These are phyloP conservation scores for Paratilapia polleni DNA, from an alignment of 2,113 vertebrate genomes.

Conservation along the genomic window DNA sequence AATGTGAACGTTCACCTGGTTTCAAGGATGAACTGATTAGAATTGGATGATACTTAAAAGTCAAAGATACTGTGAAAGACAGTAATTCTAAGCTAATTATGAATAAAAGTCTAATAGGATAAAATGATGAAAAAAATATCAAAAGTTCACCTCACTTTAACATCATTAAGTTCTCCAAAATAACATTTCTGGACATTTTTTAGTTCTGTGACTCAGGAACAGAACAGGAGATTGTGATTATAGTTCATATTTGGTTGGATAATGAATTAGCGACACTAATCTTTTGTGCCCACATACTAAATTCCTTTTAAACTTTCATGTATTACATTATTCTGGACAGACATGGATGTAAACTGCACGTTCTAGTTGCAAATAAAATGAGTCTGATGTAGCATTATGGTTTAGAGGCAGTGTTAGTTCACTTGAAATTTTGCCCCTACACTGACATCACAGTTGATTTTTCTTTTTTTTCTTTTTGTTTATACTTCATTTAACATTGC, in stretches of 20 bases:
- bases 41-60: background rate
- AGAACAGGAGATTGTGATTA: background rate
- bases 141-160: background rate
- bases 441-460: background rate
- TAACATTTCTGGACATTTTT: background rate
- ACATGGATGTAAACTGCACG: background rate
- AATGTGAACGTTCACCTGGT: background rate
- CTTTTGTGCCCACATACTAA: background rate
- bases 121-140: background rate
- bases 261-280: background rate
- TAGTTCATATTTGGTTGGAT: background rate
- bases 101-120: too few relatives aligned
- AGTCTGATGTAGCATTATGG: background rate
- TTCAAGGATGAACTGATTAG: background rate
- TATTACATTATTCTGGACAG: background rate
- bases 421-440: background rate
- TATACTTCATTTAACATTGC: constrained; percentile 24
- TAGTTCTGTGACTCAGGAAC: background rate
- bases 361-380: background rate
- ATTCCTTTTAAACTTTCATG: background rate
- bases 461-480: too few relatives aligned
- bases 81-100: background rate
- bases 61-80: background rate
- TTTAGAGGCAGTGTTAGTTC: background rate
- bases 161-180: background rate